phyloP scores from a whole-genome alignment of 2,113 vertebrate genomes.

The Eudyptes chrysolophus region DNA sequence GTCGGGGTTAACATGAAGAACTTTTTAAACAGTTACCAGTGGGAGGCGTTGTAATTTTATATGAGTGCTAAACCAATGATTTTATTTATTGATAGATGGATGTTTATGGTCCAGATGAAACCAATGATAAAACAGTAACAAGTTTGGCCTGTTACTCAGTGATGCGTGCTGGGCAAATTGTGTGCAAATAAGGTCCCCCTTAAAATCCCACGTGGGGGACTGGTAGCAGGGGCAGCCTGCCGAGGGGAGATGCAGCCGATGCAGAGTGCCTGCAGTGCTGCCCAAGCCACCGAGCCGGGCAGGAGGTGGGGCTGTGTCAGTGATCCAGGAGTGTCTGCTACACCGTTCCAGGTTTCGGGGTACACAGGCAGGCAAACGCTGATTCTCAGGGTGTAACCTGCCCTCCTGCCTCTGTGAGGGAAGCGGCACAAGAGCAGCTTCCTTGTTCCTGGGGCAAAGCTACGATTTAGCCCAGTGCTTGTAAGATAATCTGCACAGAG shows the following conservation, averaged over 20 bases:
- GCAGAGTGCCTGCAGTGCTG: background rate
- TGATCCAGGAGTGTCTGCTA: background rate
- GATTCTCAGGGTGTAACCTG: background rate
- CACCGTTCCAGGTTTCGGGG: background rate
- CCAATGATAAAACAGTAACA: constrained; percentile 60
- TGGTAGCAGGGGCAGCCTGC: background rate
- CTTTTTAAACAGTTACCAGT: background rate
- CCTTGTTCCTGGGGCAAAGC: background rate
- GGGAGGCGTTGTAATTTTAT: background rate
- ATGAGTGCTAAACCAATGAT: constrained; percentile 56
- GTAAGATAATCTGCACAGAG: background rate
- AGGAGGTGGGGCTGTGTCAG: background rate
- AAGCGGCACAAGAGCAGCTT: background rate
- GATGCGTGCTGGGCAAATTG: background rate
- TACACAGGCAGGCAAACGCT: background rate
- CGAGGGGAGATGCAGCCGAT: background rate
- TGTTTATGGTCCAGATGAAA: constrained; percentile 51
- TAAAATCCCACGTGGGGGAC: background rate
- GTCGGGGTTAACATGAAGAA: background rate
- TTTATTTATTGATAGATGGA: constrained; percentile 65
- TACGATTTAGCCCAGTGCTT: background rate
- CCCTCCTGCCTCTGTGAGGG: background rate
- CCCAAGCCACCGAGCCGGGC: rapidly evolving
- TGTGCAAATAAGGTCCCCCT: background rate
- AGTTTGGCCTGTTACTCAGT: constrained; percentile 13